Percentiles rank a stretch among this genome's conserved stretches.
phyloP scores from a whole-genome alignment of 1,140 invertebrate genomes.

The Brachionus manjavacas region DNA sequence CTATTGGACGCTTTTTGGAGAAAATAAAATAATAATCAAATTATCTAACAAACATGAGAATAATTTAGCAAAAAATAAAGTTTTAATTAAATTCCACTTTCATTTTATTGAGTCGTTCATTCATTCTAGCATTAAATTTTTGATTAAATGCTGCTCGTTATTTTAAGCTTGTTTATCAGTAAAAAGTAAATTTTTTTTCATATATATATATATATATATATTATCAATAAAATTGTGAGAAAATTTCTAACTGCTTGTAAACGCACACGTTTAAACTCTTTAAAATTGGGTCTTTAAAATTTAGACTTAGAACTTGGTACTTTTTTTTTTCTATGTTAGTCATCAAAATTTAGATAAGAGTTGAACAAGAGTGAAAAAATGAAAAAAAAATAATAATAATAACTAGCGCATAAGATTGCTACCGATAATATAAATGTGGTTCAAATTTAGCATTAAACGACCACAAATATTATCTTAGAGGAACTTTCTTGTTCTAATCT shows the following conservation, averaged over 20 bases:
- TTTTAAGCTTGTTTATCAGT: not conserved
- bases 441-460: not conserved
- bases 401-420: not conserved
- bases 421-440: not conserved
- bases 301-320: conserved; percentile 34
- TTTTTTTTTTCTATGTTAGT: not conserved
- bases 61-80: not conserved
- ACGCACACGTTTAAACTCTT: not conserved
- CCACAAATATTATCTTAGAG: not conserved
- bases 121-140: not conserved
- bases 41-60: not conserved
- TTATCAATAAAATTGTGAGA: not conserved
- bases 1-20: not conserved
- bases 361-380: not conserved
- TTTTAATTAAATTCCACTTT: not conserved
- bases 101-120: not conserved
- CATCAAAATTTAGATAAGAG: not conserved
- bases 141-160: not conserved
- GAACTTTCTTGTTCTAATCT: not conserved
- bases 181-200: not conserved
- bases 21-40: not conserved
- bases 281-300: not conserved
- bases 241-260: conserved; percentile 4
- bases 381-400: not conserved
- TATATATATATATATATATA: no score